Conservation (phyloP, 1,140 invertebrate species). For the Drosophila takahashii region DNA sequence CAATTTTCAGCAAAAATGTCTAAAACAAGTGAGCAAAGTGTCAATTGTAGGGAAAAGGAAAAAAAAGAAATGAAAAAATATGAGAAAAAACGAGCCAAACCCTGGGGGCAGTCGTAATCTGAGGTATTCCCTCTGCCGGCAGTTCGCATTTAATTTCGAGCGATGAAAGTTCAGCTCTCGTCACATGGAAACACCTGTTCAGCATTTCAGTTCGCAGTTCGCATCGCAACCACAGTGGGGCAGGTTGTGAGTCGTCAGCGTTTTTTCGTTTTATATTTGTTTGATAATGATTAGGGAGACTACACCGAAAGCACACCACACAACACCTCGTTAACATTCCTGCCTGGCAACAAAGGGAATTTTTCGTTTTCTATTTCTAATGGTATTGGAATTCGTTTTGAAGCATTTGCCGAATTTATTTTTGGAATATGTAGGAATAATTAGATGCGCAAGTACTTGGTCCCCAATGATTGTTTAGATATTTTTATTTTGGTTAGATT, state of each 20-base stretch:
- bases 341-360: constrained; percentile 59
- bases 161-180: constrained; percentile 31
- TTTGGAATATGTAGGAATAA: constrained; percentile 13
- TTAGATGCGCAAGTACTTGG: constrained; percentile 15
- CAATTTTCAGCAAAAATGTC: constrained; percentile 22
- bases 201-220: constrained; percentile 42
- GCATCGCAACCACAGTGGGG: constrained; percentile 58
- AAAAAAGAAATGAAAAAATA: constrained; percentile 6
- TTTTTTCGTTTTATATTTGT: constrained; percentile 16
- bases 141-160: constrained; percentile 30
- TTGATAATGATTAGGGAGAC: constrained; percentile 59
- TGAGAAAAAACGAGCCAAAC: not conserved
- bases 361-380: not conserved
- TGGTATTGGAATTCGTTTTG: constrained; percentile 39
- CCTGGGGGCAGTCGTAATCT: constrained; percentile 46
- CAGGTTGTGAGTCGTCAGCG: constrained; percentile 62
- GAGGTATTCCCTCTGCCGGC: constrained; percentile 63
- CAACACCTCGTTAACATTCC: constrained; percentile 25
- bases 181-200: constrained; percentile 77
- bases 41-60: constrained; percentile 28
- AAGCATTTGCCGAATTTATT: constrained; percentile 13
- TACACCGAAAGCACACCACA: constrained; percentile 4
- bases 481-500: not conserved
- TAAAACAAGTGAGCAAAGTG: constrained; percentile 42
- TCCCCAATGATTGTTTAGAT: constrained; percentile 1